A percentile compares a stretch with the other conserved stretches of the same genome.
These are phyloP conservation scores for Aspidiotus rigidus DNA, from an alignment of 2,888 invertebrate species.

Conservation along the genomic window DNA sequence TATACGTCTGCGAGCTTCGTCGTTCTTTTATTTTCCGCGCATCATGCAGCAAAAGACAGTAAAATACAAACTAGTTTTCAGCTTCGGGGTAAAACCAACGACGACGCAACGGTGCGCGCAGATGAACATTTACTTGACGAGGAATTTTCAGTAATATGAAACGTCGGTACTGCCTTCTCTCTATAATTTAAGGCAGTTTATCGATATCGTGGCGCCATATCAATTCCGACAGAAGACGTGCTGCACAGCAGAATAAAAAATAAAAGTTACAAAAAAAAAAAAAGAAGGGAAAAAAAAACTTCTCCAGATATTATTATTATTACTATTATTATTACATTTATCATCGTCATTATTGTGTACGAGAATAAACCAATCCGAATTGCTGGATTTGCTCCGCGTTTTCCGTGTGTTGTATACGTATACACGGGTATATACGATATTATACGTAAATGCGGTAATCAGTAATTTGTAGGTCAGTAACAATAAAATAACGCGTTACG, in stretches of 20 bases:
- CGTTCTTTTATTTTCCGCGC: no score
- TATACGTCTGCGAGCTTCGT: no score
- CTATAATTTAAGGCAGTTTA: constrained; percentile 33
- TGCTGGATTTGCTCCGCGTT: constrained; percentile 6
- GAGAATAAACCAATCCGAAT: constrained; percentile 28
- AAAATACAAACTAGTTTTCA: constrained; percentile 26
- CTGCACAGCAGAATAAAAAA: constrained; percentile 12
- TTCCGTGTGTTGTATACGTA: no score
- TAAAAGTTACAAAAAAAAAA: constrained; percentile 14
- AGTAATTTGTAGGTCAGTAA: constrained; percentile 32
- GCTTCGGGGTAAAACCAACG: constrained; percentile 28
- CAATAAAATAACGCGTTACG: constrained; percentile 25
- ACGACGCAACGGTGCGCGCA: constrained; percentile 12
- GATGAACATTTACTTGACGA: constrained; percentile 32
- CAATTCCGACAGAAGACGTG: constrained; percentile 33
- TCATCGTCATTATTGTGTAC: constrained; percentile 27
- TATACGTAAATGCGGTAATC: constrained; percentile 29
- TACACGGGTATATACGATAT: constrained; percentile 1
- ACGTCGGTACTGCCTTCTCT: constrained; percentile 29
- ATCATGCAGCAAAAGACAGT: constrained; percentile 15
- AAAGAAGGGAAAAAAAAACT: constrained; percentile 15
- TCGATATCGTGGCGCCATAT: constrained; percentile 32
- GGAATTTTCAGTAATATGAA: constrained; percentile 33
- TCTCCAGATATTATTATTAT: constrained; percentile 33
- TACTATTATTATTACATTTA: constrained; percentile 30